Evolutionary conservation across 2,113 vertebrate genomes (phyloP).

Genomic region (Calypte anna): DNA sequence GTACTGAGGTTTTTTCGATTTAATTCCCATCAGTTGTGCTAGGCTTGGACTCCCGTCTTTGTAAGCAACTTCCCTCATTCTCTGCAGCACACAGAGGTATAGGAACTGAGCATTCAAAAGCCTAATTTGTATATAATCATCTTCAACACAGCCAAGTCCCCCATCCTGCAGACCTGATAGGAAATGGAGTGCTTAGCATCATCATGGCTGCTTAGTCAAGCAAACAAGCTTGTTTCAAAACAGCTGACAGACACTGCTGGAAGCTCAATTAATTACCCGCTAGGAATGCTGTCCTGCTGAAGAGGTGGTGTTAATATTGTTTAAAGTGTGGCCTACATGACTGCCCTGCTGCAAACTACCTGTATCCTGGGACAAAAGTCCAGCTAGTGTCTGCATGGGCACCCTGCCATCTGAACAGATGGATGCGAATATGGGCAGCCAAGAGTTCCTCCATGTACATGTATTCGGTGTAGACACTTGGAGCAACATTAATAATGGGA

Average conservation of each 20-base stretch:
- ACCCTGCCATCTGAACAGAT: slow-evolving; percentile 23
- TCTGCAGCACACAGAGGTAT: background rate
- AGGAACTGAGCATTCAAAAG: background rate
- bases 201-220: background rate
- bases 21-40: accelerated
- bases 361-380: background rate
- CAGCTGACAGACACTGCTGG: slow-evolving; percentile 7
- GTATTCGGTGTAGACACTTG: background rate
- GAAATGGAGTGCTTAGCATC: background rate
- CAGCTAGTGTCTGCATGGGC: background rate
- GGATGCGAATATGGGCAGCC: background rate
- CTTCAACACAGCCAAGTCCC: background rate
- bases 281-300: background rate
- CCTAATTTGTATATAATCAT: background rate
- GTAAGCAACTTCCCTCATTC: background rate
- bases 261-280: slow-evolving; percentile 21
- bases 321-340: background rate
- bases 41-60: background rate
- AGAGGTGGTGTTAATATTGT: background rate
- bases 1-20: background rate
- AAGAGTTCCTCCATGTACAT: accelerated
- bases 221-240: background rate
- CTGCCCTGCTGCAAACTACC: background rate
- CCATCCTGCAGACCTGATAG: background rate
- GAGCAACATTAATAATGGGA: background rate